phyloP scores from a whole-genome alignment of 2,113 vertebrate genomes.

The Bos javanicus region DNA sequence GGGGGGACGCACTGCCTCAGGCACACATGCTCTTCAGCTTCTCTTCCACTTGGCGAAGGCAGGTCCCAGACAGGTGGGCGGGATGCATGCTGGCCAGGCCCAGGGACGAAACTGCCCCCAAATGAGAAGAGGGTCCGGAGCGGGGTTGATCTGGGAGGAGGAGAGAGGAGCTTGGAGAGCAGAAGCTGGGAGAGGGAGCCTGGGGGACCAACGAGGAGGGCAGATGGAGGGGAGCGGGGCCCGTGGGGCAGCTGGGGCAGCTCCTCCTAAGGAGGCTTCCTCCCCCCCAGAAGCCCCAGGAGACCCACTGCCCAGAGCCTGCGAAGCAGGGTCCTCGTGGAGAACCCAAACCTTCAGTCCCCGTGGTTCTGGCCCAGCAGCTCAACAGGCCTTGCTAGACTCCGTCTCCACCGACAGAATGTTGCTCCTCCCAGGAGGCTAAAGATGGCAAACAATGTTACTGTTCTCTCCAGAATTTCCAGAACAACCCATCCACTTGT shows the following conservation, averaged over 20 bases:
- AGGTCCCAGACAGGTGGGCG: background rate
- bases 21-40: background rate
- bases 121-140: background rate
- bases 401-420: accelerated
- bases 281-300: background rate
- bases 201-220: accelerated
- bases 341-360: background rate
- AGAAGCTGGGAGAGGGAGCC: background rate
- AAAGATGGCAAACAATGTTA: too few relatives aligned
- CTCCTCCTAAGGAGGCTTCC: background rate
- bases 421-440: background rate
- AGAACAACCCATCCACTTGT: background rate
- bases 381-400: background rate
- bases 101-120: background rate
- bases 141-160: background rate
- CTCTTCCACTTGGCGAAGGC: background rate
- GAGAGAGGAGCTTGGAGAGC: background rate
- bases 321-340: accelerated
- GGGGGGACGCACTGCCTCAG: accelerated
- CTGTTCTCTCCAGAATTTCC: background rate
- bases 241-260: background rate
- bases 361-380: too few relatives aligned
- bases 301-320: background rate
- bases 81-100: background rate
- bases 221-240: background rate